Evolutionary conservation across 1,140 invertebrate species (phyloP), one percentile per base, ranked within the genome.

Genomic region (Nasonia giraulti): DNA sequence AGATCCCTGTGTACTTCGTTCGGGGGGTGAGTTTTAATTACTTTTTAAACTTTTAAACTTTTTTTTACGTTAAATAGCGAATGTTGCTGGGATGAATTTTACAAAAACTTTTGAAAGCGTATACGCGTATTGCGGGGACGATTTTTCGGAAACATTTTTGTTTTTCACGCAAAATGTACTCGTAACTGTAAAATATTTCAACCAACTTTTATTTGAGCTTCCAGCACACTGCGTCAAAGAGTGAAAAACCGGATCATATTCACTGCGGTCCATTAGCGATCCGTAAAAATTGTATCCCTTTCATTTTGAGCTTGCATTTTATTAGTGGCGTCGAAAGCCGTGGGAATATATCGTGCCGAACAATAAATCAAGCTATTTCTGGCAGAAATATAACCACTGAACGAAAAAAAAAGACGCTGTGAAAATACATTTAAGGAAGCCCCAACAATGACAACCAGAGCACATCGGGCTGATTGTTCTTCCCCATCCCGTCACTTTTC

Each of bases 401-500:
- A 68, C n/a, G 2, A 68, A 23, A 68, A 23, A 23, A 68, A 71
- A 27, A 1, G 14, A 75, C 68, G 5, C 1, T 31, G 23, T 20
- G 44, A 77, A 77, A 77, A 77, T 47, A 27, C 50, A 37, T n/a
- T 37, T n/a, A 69, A 69, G 82, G 73, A 82, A 82, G 23, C 1
- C 8, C 8, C 8, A 8, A 7, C 17, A 73, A 17, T 40, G 79
- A 17, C 47, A 79, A 79, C 44, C 76, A 80, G 69, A 84, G 83
- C 69, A 75, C 33, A 75, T 84, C 83, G 66, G 74, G 17, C 55
- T 20, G 20, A 62, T 84, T 84, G 55, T 73, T 80, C 55, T n/a
- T 62, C 55, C 76, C 33, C 33, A 68, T 75, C 37, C 40, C 77
- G 40, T 66, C 55, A 1, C 2, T 50, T 20, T 75, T 73, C n/a